A percentile compares a stretch with the other conserved stretches of the same genome.
Evolutionary conservation across 2,888 invertebrate species (phyloP).

Genomic region (Ophion slaviceki): DNA sequence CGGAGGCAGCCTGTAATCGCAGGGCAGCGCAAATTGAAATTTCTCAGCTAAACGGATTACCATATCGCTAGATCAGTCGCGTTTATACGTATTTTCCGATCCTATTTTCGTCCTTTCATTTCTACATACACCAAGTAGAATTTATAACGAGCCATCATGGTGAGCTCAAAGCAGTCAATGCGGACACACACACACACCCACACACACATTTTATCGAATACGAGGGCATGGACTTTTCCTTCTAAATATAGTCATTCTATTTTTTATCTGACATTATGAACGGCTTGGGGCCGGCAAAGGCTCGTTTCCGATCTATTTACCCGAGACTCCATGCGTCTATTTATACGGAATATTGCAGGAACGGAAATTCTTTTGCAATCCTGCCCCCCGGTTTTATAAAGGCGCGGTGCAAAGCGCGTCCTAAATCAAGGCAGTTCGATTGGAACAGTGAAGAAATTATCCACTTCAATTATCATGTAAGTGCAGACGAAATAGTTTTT

Average conservation of each 20-base stretch:
- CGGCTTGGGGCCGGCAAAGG: conserved; percentile 17
- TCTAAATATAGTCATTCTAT: conserved; percentile 39
- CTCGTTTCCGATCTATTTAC: conserved; percentile 32
- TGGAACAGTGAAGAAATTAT: too few species aligned
- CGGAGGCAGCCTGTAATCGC: not conserved
- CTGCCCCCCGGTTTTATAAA: not conserved
- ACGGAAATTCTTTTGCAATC: not conserved
- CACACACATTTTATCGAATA: conserved; percentile 9
- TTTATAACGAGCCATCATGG: not conserved
- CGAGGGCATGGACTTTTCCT: conserved; percentile 35
- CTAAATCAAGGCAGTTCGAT: not conserved
- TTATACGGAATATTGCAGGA: conserved; percentile 10
- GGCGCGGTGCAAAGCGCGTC: not conserved
- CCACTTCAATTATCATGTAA: too few species aligned
- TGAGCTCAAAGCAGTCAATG: not conserved
- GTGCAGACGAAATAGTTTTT: not conserved
- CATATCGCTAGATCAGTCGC: not conserved
- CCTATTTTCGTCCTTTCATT: not conserved
- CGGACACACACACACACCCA: conserved; percentile 1
- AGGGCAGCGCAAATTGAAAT: too few species aligned
- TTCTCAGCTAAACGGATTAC: not conserved
- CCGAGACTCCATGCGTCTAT: conserved; percentile 29
- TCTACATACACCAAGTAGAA: not conserved
- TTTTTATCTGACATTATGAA: conserved; percentile 45
- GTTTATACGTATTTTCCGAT: not conserved